A percentile compares a stretch with the other conserved stretches of the same genome.
Evolutionary conservation across 2,797 vertebrate species (phyloP).

Genomic region (Pseudomugil gertrudae): DNA sequence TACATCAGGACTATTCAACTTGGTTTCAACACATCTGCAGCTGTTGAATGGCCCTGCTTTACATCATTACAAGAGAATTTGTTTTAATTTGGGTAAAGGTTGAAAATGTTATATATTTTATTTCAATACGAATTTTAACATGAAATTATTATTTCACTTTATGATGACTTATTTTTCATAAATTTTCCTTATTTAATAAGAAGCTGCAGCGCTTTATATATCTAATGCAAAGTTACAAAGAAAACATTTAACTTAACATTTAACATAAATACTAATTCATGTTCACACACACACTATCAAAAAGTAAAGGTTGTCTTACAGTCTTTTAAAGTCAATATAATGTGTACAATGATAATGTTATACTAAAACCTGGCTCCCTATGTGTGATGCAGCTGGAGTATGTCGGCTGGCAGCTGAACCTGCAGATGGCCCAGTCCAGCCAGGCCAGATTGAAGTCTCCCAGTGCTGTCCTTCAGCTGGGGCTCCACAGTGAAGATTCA

Average conservation of each 20-base stretch:
- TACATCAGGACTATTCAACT: too few relatives aligned
- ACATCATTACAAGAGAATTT: not conserved
- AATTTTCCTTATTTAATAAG: not conserved
- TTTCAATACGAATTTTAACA: not conserved
- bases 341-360: not conserved
- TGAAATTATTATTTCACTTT: not conserved
- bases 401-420: constrained; percentile 94
- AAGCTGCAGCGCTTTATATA: too few relatives aligned
- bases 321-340: constrained; percentile 18
- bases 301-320: not conserved
- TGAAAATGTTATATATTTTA: not conserved
- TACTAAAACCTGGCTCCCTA: constrained; percentile 9
- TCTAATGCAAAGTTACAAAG: too few relatives aligned
- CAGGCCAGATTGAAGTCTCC: constrained; percentile 91
- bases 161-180: not conserved
- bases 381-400: constrained; percentile 88
- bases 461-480: constrained; percentile 89
- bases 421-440: constrained; percentile 92
- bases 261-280: not conserved
- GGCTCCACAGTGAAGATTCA: constrained; percentile 86
- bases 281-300: not conserved
- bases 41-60: too few relatives aligned
- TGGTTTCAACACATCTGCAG: too few relatives aligned
- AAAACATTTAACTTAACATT: too few relatives aligned
- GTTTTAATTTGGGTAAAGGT: not conserved